These are phyloP conservation scores for Lycia hirtaria DNA, from an alignment of 2,888 invertebrate species.

Conservation along the genomic window DNA sequence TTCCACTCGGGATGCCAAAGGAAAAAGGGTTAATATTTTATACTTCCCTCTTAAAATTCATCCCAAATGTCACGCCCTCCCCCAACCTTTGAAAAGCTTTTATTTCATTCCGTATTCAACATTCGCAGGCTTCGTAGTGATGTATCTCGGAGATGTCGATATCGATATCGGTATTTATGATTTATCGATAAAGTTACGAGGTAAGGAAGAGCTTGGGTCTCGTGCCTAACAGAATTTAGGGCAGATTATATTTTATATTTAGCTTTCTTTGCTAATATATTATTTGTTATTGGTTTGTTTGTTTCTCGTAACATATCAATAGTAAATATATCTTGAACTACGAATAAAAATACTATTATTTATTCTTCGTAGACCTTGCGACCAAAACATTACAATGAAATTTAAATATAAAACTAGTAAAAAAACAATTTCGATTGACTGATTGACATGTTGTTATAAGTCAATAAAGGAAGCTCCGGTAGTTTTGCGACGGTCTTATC, in stretches of 20 bases:
- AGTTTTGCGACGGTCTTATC: no score
- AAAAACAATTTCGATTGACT: no score
- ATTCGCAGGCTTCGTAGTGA: conserved; percentile 5
- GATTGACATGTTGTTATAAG: no score
- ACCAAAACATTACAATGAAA: no score
- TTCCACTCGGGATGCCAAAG: conserved; percentile 27
- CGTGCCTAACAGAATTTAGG: not conserved
- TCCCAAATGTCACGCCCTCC: conserved; percentile 35
- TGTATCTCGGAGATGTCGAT: conserved; percentile 7
- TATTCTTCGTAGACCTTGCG: no score
- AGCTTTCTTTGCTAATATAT: not conserved
- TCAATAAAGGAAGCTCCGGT: no score
- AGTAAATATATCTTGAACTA: no score
- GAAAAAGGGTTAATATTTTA: conserved; percentile 47
- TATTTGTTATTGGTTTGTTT: no score
- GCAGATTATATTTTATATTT: not conserved
- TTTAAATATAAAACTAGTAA: no score
- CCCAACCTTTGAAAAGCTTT: conserved; percentile 33
- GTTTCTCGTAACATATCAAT: no score
- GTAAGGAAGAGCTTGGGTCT: not conserved
- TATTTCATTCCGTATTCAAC: conserved; percentile 27
- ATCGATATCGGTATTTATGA: conserved; percentile 11
- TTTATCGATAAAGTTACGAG: conserved; percentile 17
- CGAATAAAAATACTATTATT: no score
- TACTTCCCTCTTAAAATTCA: conserved; percentile 44